Evolutionary conservation across 30 jellyfish, hydroid and myxozoan species (phyloP), one percentile per base, ranked within the genome.

Genomic region (Mastigias papua): DNA sequence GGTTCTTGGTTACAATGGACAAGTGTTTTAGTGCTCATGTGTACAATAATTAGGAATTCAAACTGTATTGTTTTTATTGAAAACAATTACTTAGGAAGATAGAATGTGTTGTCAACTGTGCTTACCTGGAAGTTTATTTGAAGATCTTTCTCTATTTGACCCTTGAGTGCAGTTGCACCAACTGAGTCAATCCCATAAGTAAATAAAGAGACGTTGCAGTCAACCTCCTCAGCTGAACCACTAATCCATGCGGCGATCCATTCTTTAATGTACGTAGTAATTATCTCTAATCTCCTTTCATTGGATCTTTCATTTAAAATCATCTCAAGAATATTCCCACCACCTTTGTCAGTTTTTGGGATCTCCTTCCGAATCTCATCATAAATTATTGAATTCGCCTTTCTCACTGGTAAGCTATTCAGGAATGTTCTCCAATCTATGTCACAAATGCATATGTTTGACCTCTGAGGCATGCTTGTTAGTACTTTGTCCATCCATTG

Each of bases 221-320:
- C 96, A 26, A 87, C 76, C 61, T 87, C 96, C 62, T 87, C 96
- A 23, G 84, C 90, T 28, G 86, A 21, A 23, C 96, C 96, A 28
- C 96, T 83, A 13, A 87, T 87, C 96, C 96, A 87, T 8, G 96
- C 91, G 31, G 96, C 90, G 9, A 87, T 62, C 96, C 96, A 87
- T 49, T 89, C 73, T 16, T 54, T 69, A 9, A 87, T 77, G 64
- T 70, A 87, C 34, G 65, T 76, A 15, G 64, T 50, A 0, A 87
- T 48, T 4, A 87, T 87, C 23, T 78, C 96, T 46, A 75, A 74
- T 66, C 65, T 74, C 57, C 46, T 67, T 62, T 87, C 96, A 48
- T 29, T 76, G 2, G 90, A 60, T 46, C 57, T 76, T 22, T 70
- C 86, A 19, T 58, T 50, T 34, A 73, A 54, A 15, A 87, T 68